These are phyloP conservation scores for Pristionchus mayeri DNA, from an alignment of 2,888 invertebrate genomes.

Conservation along the genomic window DNA sequence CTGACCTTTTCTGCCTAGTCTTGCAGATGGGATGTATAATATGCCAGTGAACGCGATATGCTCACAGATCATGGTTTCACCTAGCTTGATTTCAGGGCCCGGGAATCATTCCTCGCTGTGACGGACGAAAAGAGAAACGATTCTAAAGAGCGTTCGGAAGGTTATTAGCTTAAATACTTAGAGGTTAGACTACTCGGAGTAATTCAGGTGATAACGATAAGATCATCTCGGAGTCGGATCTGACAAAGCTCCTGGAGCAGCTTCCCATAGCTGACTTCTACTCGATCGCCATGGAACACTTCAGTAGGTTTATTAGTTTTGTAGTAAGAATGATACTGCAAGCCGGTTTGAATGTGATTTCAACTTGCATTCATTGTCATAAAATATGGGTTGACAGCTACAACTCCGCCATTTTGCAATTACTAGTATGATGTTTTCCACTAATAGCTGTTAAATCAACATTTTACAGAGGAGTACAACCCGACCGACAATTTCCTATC, in stretches of 20 bases:
- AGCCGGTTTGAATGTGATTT: too few species aligned
- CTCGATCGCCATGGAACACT: slow-evolving; percentile 66
- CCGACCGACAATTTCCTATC: slow-evolving; percentile 64
- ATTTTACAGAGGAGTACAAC: too few species aligned
- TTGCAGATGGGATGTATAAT: not conserved
- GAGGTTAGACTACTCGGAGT: not conserved
- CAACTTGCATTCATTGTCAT: too few species aligned
- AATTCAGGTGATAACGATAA: slow-evolving; percentile 48
- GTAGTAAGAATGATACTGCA: not conserved
- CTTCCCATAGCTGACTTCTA: slow-evolving; percentile 69
- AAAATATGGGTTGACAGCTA: too few species aligned
- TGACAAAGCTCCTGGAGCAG: slow-evolving; percentile 71
- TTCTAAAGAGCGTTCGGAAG: too few species aligned
- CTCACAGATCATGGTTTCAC: too few species aligned
- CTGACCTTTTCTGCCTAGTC: not conserved
- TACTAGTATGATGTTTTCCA: not conserved
- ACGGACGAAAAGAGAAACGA: too few species aligned
- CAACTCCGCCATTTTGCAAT: not conserved
- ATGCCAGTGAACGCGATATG: too few species aligned
- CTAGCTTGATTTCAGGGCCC: slow-evolving; percentile 54
- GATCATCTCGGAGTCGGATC: slow-evolving; percentile 68
- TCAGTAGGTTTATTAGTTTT: slow-evolving; percentile 56
- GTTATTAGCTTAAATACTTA: not conserved
- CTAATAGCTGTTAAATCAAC: not conserved
- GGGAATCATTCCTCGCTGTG: slow-evolving; percentile 64